Evolutionary conservation across 2,113 vertebrate species (phyloP).

Genomic region (Epinephelus moara): DNA sequence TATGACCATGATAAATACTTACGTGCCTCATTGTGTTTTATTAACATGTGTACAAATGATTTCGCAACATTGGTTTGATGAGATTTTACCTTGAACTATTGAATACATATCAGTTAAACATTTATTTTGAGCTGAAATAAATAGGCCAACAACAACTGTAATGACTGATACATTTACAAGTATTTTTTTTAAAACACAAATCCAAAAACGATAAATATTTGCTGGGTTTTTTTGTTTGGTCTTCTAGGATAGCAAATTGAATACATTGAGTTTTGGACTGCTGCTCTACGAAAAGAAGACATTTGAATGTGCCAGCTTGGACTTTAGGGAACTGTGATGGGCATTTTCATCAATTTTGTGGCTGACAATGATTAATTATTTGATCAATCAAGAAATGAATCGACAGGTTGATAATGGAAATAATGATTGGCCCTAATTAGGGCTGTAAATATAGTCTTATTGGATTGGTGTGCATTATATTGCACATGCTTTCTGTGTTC

Average conservation of each 20-base stretch:
- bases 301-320: background rate
- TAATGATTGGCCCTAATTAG: background rate
- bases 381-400: background rate
- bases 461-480: background rate
- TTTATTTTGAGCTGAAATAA: background rate
- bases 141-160: background rate
- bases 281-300: background rate
- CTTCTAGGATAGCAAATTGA: conserved; percentile 7
- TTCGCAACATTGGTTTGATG: background rate
- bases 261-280: background rate
- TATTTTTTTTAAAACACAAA: background rate
- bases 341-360: background rate
- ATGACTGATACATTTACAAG: background rate
- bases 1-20: conserved; percentile 15
- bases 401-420: background rate
- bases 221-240: background rate
- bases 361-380: background rate
- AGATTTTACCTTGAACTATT: background rate
- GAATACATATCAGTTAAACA: background rate
- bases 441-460: background rate
- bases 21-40: conserved; percentile 1
- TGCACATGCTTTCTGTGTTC: background rate
- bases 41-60: conserved; percentile 5
- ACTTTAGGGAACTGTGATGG: background rate
- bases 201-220: background rate